These are phyloP conservation scores for Rhipidura dahli DNA, from an alignment of 2,113 vertebrate species.

Conservation along the genomic window DNA sequence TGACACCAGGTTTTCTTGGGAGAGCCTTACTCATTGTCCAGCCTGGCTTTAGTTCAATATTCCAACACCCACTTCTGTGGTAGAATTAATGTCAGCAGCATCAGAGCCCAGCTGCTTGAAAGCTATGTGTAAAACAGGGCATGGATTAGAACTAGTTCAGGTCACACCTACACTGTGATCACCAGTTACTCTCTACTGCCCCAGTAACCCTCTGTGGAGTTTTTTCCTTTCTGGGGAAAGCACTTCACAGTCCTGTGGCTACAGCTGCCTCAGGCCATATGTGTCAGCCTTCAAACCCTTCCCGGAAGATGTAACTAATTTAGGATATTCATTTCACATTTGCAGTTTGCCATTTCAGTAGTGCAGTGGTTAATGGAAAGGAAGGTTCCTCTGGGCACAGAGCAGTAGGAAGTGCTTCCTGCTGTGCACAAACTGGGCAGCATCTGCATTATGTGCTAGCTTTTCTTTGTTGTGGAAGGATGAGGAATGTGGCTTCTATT, in stretches of 20 bases:
- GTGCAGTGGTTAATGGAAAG: background rate
- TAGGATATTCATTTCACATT: background rate
- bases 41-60: background rate
- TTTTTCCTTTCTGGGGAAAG: background rate
- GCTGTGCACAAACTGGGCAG: background rate
- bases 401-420: background rate
- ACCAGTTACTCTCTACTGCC: background rate
- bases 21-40: background rate
- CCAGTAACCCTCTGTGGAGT: background rate
- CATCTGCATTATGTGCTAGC: background rate
- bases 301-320: background rate
- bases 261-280: background rate
- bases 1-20: background rate
- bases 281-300: background rate
- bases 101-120: background rate
- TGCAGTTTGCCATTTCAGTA: background rate
- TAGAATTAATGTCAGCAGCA: background rate
- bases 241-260: background rate
- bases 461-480: background rate
- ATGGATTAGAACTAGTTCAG: background rate
- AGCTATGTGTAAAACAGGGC: background rate
- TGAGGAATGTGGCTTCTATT: background rate
- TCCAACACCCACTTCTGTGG: accelerated
- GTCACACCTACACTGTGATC: background rate
- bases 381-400: background rate